These are phyloP conservation scores for Cariama cristata DNA, from an alignment of 2,113 vertebrate species.

Conservation along the genomic window DNA sequence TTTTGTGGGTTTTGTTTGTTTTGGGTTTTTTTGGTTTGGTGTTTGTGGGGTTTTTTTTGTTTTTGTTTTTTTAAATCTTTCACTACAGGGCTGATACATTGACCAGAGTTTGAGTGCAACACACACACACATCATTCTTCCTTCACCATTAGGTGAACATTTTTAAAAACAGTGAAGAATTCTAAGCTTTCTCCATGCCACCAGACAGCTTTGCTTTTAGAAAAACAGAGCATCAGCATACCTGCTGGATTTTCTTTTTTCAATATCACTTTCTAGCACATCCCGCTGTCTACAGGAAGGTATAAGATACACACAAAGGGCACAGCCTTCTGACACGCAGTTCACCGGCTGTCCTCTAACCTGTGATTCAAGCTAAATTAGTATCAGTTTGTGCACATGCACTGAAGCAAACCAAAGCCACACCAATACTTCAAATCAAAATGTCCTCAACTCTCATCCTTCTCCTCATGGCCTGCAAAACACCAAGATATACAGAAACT, in stretches of 20 bases:
- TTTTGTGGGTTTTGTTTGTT: too few species aligned
- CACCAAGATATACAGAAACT: neutral
- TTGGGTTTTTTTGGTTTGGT: too few species aligned
- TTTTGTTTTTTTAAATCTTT: neutral
- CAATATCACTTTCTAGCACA: neutral
- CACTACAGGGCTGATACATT: neutral
- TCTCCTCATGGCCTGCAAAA: neutral
- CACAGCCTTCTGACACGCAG: neutral
- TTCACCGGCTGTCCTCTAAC: neutral
- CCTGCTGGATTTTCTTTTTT: neutral
- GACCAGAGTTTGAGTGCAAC: neutral
- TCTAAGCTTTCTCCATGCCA: neutral
- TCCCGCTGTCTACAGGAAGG: neutral
- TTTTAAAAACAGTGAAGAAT: neutral
- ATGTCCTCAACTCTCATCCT: neutral
- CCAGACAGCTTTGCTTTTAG: neutral
- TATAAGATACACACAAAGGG: rapidly evolving
- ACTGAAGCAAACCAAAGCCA: neutral
- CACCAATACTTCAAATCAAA: neutral
- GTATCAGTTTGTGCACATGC: neutral
- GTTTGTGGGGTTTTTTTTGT: too few species aligned
- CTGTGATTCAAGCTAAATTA: neutral
- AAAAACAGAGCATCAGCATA: neutral
- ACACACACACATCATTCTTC: neutral
- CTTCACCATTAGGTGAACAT: neutral